phyloP scores from a whole-genome alignment of 2,113 vertebrate species.

The Microtus richardsoni region DNA sequence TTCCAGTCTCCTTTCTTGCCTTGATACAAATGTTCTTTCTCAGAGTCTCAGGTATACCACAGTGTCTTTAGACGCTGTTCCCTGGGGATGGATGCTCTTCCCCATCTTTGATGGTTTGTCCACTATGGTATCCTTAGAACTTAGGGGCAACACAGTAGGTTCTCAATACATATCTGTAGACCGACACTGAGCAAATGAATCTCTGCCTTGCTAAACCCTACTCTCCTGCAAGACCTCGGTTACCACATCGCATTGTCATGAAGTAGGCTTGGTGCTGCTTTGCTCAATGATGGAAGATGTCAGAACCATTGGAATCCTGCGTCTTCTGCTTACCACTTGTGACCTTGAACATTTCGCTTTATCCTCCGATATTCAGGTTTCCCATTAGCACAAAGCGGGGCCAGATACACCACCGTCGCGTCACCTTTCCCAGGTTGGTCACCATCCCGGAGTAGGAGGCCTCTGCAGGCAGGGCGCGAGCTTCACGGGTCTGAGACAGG shows the following conservation, averaged over 20 bases:
- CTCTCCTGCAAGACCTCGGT: neutral
- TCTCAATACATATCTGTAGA: neutral
- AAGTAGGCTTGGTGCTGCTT: neutral
- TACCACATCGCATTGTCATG: neutral
- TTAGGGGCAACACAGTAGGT: neutral
- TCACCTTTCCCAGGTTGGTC: neutral
- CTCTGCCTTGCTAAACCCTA: neutral
- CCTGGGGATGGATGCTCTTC: neutral
- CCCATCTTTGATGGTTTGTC: neutral
- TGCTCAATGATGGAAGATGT: neutral
- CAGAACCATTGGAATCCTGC: neutral
- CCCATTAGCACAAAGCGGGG: neutral
- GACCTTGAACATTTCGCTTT: neutral
- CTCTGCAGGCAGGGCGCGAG: neutral
- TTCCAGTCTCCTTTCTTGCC: neutral
- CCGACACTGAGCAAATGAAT: fast-evolving
- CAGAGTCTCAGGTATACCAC: neutral
- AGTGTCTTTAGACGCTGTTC: neutral
- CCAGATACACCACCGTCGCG: fast-evolving
- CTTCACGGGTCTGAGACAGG: neutral
- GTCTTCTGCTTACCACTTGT: neutral
- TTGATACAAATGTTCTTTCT: neutral
- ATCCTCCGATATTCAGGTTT: neutral
- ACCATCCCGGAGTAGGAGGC: neutral
- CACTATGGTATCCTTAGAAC: neutral